phyloP scores from a whole-genome alignment of 2,888 invertebrate species.

The Drosophila dives region DNA sequence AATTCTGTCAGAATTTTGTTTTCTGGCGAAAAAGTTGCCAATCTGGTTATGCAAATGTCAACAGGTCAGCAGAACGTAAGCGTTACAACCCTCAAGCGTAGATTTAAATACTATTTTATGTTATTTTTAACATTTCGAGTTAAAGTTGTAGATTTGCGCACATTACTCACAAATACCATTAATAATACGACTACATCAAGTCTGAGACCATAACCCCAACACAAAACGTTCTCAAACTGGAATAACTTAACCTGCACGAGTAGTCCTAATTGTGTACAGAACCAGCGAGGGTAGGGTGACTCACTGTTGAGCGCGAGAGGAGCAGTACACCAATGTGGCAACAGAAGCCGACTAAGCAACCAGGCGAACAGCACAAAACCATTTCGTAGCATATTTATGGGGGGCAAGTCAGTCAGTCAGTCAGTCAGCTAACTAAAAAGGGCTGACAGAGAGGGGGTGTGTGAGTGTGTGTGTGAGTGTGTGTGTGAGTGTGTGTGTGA shows the following conservation, averaged over 20 bases:
- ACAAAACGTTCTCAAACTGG: constrained; percentile 26
- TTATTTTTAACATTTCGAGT: constrained; percentile 62
- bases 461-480: constrained; percentile 18
- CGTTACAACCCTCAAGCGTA: constrained; percentile 1
- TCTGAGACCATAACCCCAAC: constrained; percentile 47
- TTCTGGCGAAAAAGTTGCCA: constrained; percentile 31
- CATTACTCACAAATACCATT: constrained; percentile 72
- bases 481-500: constrained; percentile 17
- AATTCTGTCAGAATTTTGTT: constrained; percentile 40
- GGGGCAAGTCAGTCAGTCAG: constrained; percentile 53
- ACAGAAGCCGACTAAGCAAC: constrained; percentile 32
- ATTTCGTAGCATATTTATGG: constrained; percentile 71
- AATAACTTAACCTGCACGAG: constrained; percentile 46
- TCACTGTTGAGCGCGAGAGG: constrained; percentile 35
- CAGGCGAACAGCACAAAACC: constrained; percentile 59
- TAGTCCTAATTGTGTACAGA: constrained; percentile 7
- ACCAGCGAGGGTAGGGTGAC: constrained; percentile 54
- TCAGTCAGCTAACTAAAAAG: constrained; percentile 30
- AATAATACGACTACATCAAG: constrained; percentile 43
- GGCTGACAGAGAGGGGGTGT: constrained; percentile 16
- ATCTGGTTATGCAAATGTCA: constrained; percentile 71
- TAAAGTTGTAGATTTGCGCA: constrained; percentile 59
- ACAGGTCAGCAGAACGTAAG: constrained; percentile 61
- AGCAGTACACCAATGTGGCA: constrained; percentile 26
- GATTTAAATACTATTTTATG: constrained; percentile 29